phyloP scores from a whole-genome alignment of 1,140 invertebrate genomes.

The Diplogasteroides magnus region DNA sequence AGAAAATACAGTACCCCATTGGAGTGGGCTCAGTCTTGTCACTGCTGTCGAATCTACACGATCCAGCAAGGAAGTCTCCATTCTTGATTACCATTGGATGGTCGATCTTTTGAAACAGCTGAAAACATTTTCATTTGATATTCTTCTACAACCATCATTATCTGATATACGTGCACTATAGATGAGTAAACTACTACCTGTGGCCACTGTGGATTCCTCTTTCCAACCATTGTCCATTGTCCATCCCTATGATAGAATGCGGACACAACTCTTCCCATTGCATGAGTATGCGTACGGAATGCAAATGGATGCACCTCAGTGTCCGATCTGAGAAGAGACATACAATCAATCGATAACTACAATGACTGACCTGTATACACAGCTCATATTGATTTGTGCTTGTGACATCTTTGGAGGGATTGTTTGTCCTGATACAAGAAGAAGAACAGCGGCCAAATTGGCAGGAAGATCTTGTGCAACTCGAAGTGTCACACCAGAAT shows the following conservation, averaged over 20 bases:
- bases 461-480: constrained; percentile 18
- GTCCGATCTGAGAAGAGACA: constrained; percentile 13
- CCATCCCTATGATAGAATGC: constrained; percentile 49
- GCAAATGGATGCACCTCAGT: constrained; percentile 54
- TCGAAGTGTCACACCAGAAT: constrained; percentile 43
- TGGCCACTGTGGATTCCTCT: constrained; percentile 57
- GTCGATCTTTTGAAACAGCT: constrained; percentile 41
- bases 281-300: constrained; percentile 55
- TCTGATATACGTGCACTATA: too few species aligned
- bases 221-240: constrained; percentile 54
- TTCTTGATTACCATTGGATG: constrained; percentile 38
- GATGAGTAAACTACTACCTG: constrained; percentile 38
- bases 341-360: not conserved
- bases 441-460: constrained; percentile 43
- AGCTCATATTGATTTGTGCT: constrained; percentile 37
- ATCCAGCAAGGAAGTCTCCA: constrained; percentile 51
- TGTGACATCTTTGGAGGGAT: constrained; percentile 38
- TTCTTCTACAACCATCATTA: too few species aligned
- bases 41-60: constrained; percentile 49
- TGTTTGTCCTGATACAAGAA: constrained; percentile 48
- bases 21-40: constrained; percentile 41
- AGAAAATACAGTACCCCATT: constrained; percentile 40
- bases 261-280: constrained; percentile 51
- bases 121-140: too few species aligned
- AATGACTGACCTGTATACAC: constrained; percentile 31